A percentile compares a stretch with the other conserved stretches of the same genome.
Conservation (phyloP, 2,888 invertebrate genomes). For the Aromia moschata region DNA sequence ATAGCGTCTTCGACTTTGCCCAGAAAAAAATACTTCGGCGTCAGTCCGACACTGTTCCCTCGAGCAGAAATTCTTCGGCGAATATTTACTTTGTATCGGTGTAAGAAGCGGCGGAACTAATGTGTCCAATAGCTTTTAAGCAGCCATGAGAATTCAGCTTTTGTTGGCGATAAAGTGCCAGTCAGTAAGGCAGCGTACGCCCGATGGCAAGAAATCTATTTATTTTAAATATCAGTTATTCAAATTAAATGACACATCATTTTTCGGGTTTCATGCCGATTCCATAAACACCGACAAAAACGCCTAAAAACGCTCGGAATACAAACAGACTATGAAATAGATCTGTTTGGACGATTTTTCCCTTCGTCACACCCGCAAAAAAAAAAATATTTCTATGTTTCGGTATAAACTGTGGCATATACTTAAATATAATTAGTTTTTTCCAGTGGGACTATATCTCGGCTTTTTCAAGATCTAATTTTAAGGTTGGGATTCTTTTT, state of each 20-base stretch:
- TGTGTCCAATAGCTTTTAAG: constrained; percentile 60
- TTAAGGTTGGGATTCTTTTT: constrained; percentile 16
- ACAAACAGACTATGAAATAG: constrained; percentile 44
- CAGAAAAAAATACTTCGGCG: too few species aligned
- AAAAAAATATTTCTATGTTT: constrained; percentile 20
- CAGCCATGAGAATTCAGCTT: constrained; percentile 59
- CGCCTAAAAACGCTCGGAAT: constrained; percentile 31
- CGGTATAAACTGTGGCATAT: constrained; percentile 26
- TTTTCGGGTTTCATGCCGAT: constrained; percentile 43
- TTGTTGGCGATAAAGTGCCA: constrained; percentile 49
- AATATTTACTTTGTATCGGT: constrained; percentile 49
- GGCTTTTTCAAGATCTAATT: constrained; percentile 16
- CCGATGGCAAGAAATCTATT: constrained; percentile 41
- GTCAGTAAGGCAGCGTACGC: constrained; percentile 34
- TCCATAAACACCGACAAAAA: constrained; percentile 42
- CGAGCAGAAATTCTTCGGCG: constrained; percentile 34
- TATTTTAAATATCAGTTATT: constrained; percentile 52
- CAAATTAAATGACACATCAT: constrained; percentile 50
- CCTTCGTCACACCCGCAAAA: constrained; percentile 29
- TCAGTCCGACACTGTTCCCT: too few species aligned
- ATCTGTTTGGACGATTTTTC: constrained; percentile 33
- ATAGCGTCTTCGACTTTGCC: too few species aligned
- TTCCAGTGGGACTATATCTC: constrained; percentile 12
- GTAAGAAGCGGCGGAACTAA: constrained; percentile 56
- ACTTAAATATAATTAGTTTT: constrained; percentile 32